Evolutionary conservation across 23 tunicate species (phyloP).

Genomic region (Halocynthia aurantium): DNA sequence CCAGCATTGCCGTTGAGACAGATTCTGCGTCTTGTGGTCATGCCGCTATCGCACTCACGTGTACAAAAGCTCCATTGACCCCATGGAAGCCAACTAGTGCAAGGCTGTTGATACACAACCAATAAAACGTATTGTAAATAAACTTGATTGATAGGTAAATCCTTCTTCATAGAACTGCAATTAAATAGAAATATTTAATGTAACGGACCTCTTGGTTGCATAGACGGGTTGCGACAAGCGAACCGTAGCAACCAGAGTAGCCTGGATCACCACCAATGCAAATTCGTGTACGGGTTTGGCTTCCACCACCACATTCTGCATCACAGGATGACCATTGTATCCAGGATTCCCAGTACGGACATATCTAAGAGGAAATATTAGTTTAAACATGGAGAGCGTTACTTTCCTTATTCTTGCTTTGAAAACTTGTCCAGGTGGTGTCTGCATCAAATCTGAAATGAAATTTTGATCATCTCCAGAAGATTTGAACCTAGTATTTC

Average conservation of each 20-base stretch:
- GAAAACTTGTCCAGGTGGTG: too few relatives aligned
- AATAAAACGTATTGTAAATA: too few relatives aligned
- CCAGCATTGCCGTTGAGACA: slow-evolving; percentile 18
- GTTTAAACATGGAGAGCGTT: too few relatives aligned
- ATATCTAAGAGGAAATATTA: slow-evolving; percentile 11
- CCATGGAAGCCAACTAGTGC: slow-evolving; percentile 12
- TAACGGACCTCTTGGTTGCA: slow-evolving; percentile 70
- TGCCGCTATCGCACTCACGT: slow-evolving; percentile 14
- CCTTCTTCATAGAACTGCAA: too few relatives aligned
- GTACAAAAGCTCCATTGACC: slow-evolving; percentile 17
- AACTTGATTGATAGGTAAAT: too few relatives aligned
- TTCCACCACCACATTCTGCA: slow-evolving; percentile 68
- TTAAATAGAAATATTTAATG: neutral
- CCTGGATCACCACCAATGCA: slow-evolving; percentile 63
- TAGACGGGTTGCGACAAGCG: neutral
- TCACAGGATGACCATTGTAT: slow-evolving; percentile 36
- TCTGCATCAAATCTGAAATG: too few relatives aligned
- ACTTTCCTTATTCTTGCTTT: too few relatives aligned
- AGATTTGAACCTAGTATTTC: too few relatives aligned
- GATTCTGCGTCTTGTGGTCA: neutral
- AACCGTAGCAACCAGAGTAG: slow-evolving; percentile 57
- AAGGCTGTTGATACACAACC: neutral
- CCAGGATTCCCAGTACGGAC: slow-evolving; percentile 66
- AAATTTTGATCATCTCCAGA: too few relatives aligned
- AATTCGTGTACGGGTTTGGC: slow-evolving; percentile 31